Evolutionary conservation across 2,797 vertebrate genomes (phyloP).

Genomic region (Buphagus erythrorhynchus): DNA sequence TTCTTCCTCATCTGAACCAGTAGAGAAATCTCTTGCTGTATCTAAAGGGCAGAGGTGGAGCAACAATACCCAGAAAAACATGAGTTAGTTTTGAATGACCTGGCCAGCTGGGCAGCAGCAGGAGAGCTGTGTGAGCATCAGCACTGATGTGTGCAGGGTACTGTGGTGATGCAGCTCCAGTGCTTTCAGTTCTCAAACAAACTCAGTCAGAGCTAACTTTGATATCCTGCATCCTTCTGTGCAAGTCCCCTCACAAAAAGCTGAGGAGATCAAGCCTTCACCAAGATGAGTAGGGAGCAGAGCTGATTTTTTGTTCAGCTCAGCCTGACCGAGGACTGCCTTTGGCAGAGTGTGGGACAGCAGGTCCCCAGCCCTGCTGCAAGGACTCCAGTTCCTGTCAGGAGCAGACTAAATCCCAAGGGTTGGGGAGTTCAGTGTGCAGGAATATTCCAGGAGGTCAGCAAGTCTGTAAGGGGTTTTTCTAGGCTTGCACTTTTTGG

Average conservation of each 20-base stretch:
- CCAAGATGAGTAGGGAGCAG: not conserved
- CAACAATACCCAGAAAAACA: not conserved
- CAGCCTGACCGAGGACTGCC: not conserved
- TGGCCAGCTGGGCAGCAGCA: not conserved
- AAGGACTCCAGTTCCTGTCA: not conserved
- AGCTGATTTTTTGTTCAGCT: not conserved
- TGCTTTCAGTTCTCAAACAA: not conserved
- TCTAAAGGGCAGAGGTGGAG: not conserved
- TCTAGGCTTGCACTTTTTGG: not conserved
- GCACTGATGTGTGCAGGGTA: not conserved
- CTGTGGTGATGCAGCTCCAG: not conserved
- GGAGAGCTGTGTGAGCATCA: not conserved
- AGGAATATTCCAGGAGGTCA: not conserved
- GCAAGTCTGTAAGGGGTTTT: not conserved
- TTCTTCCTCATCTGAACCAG: not conserved
- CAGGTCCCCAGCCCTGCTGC: not conserved
- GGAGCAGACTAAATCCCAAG: not conserved
- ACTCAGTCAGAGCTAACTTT: not conserved
- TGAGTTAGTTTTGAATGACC: not conserved
- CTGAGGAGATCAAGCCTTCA: not conserved
- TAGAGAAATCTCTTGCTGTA: not conserved
- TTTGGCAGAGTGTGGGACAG: not conserved
- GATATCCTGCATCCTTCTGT: not conserved
- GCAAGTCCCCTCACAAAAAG: not conserved
- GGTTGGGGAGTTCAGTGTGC: accelerated